A percentile compares a stretch with the other conserved stretches of the same genome.
Evolutionary conservation across 2,888 invertebrate species (phyloP).

Genomic region (Fissipunctia ypsillon): DNA sequence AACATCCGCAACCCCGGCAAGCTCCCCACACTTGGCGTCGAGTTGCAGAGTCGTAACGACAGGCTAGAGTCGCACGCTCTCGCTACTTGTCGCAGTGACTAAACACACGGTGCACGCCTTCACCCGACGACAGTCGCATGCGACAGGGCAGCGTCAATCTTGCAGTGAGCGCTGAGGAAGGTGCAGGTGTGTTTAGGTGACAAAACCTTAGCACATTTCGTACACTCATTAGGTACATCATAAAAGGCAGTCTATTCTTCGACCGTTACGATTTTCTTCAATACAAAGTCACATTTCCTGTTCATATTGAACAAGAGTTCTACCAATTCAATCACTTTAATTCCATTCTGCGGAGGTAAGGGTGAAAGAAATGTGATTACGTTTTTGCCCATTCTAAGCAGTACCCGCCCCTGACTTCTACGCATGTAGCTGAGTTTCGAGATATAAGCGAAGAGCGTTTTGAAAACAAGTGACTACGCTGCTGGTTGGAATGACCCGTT

Average conservation of each 20-base stretch:
- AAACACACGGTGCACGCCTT: no score
- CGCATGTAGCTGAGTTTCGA: conserved; percentile 19
- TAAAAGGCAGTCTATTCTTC: neutral
- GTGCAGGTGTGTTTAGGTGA: neutral
- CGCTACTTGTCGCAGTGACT: no score
- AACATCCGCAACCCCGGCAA: no score
- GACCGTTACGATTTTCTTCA: neutral
- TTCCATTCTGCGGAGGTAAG: conserved; percentile 46
- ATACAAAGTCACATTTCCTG: conserved; percentile 29
- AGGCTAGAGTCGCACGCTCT: no score
- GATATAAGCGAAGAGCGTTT: conserved; percentile 25
- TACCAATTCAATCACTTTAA: conserved; percentile 64
- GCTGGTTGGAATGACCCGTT: neutral
- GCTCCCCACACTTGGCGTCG: neutral
- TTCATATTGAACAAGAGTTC: conserved; percentile 46
- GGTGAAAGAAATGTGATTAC: conserved; percentile 63
- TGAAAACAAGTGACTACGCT: neutral
- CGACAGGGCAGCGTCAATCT: no score
- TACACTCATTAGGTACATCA: neutral
- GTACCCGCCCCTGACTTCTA: conserved; percentile 53
- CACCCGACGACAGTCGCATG: no score
- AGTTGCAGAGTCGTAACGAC: neutral
- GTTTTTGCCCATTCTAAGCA: conserved; percentile 60
- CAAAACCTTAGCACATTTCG: neutral
- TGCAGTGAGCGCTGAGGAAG: no score